Conservation (phyloP, 2,113 vertebrate genomes). For the Apus apus region DNA sequence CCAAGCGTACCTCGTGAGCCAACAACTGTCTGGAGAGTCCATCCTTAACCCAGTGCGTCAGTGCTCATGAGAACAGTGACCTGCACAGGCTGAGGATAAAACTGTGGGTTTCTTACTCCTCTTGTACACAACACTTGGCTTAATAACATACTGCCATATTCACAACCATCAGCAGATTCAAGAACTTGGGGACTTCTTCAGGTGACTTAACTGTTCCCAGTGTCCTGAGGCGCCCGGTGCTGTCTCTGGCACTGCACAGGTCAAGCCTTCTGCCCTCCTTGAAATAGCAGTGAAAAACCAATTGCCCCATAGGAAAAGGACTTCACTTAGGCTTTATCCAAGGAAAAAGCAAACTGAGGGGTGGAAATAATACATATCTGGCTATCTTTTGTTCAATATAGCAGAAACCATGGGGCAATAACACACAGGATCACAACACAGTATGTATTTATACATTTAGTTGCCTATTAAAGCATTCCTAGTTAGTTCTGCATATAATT, state of each 20-base stretch:
- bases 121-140: background rate
- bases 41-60: rapidly evolving
- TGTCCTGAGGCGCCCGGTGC: rapidly evolving
- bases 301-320: rapidly evolving
- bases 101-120: background rate
- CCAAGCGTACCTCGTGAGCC: rapidly evolving
- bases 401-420: background rate
- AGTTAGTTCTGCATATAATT: background rate
- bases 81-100: background rate
- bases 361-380: background rate
- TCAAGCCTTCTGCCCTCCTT: background rate
- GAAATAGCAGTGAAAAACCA: background rate
- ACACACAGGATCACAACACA: rapidly evolving
- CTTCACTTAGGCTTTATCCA: background rate
- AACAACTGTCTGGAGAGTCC: rapidly evolving
- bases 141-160: background rate
- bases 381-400: background rate
- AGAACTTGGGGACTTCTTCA: background rate
- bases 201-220: rapidly evolving
- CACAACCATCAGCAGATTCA: background rate
- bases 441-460: background rate
- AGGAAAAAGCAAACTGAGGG: background rate
- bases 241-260: background rate
- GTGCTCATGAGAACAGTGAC: background rate
- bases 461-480: background rate